Base-by-base conservation (phyloP, 2,797 vertebrate genomes). In the Uromys caudimaculatus region DNA sequence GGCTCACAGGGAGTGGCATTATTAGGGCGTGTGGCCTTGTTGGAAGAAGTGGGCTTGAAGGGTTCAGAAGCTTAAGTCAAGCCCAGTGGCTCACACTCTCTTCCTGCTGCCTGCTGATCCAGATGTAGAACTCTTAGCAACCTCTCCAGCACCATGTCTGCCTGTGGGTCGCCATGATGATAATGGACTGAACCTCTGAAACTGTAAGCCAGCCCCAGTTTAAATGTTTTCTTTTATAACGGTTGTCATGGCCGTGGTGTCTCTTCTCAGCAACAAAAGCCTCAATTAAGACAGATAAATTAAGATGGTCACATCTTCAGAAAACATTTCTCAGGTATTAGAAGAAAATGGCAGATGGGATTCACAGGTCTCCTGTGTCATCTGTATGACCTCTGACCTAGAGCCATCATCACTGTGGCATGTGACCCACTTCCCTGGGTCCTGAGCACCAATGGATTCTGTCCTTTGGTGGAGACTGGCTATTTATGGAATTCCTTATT, bases 401-500 rank as follows among this genome's bases (percentile, higher is more conserved):
- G 16, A 89, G 38, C 23, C 4, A 0, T 44, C 35, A 21, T 60
- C 1, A 0, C 62, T 21, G 6, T 69, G 14, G 24, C 27, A 17
- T 2, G 44, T 38, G 75, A 50, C 78, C 44, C 32, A 62, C 8
- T 94, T 81, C n/a, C 12, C 16, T 52, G 9, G 29, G 81, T 76
- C 82, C 24, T 69, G 77, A 67, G 67, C 3, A 23, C 76, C 35
- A 8, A 27, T 62, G 24, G 69, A 6, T 76, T 93, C 85, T 77
- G 27, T 52, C 77, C 21, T 75, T 10, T 10, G 54, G 50, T 54
- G 52, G 89, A 77, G 78, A 77, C 78, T 75, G 56, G 44, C 58
- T 78, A 14, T 90, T 73, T 82, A 56, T 13, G 47, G 41, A 41
- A 47, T 23, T 91, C 47, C 83, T 95, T 52, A 92, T 93, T 91